Evolutionary conservation across 1,140 invertebrate species (phyloP).

Genomic region (Phthorimaea operculella): DNA sequence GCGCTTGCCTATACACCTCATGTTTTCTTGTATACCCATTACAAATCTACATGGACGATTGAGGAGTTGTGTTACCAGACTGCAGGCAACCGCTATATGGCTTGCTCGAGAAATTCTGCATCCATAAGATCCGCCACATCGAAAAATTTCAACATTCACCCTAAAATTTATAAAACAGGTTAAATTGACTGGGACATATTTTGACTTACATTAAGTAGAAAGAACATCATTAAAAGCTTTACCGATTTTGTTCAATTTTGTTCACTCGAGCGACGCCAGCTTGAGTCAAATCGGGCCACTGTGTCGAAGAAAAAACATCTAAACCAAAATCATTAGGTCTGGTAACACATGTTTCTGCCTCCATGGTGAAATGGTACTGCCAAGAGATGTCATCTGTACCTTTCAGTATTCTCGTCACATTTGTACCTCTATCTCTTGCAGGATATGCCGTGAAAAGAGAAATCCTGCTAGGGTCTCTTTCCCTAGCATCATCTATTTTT

Average conservation of each 20-base stretch:
- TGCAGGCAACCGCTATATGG: conserved; percentile 65
- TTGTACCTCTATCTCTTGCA: conserved; percentile 32
- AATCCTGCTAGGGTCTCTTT: conserved; percentile 49
- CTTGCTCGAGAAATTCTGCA: conserved; percentile 68
- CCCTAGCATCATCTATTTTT: conserved; percentile 70
- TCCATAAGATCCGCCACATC: conserved; percentile 72
- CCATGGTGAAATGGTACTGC: conserved; percentile 75
- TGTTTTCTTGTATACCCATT: conserved; percentile 72
- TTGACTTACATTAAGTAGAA: neutral
- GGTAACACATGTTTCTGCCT: conserved; percentile 70
- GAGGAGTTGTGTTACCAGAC: conserved; percentile 69
- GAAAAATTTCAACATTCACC: conserved; percentile 70
- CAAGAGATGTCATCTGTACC: conserved; percentile 45
- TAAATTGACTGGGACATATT: neutral
- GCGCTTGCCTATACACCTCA: conserved; percentile 73
- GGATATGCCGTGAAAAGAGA: conserved; percentile 19
- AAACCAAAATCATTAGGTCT: conserved; percentile 74
- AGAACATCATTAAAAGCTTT: neutral
- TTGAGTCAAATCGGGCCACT: conserved; percentile 75
- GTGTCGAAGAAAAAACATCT: conserved; percentile 66
- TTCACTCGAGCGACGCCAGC: conserved; percentile 70
- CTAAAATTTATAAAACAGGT: conserved; percentile 31
- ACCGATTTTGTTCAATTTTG: conserved; percentile 45
- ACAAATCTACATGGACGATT: conserved; percentile 71
- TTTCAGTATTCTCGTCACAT: conserved; percentile 60